Evolutionary conservation across 1,140 invertebrate genomes (phyloP), one percentile per base, ranked within the genome.

Genomic region (Pararge aegeria): DNA sequence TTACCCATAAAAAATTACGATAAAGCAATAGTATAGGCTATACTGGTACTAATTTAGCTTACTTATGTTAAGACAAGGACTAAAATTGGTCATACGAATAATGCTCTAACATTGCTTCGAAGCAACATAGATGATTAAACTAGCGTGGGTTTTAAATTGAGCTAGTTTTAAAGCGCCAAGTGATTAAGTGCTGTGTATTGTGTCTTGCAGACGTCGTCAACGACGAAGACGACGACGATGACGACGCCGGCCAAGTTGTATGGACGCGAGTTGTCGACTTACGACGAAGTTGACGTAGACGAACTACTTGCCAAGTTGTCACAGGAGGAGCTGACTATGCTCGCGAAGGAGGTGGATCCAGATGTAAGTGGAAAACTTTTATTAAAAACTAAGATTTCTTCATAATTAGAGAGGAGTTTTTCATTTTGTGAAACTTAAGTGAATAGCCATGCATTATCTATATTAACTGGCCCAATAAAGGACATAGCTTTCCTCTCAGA

Each of bases 301-400:
- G 96, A 97, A 71, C 91, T 99, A n/a, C 91, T 99, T 66, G 92
- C 96, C 34, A 97, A 99, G 80, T 92, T 99, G 44, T 96, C 98
- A 55, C 93, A 95, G 12, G 98, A 99, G 86, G 98, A 99, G 92
- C 94, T 99, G 49, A 98, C 98, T 73, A 96, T 99, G 87, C 92
- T 99, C 61, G 98, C 98, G 71, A 98, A 97, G 91, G 98, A 99
- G 94, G 98, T 99, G 61, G 98, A 99, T 93, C 98, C 98, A 69
- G 98, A 99, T 93, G 98, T 99, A 92, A 97, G 97, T 93, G 79
- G 7, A 10, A n/a, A 42, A 12, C 24, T 24, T 24, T 24, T 24
- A 4, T 24, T 24, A 4, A 24, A 7, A 24, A 24, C 2, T 24
- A 24, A 24, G n/a, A n/a, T n/a, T n/a, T n/a, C n/a, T n/a, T n/a